Base-by-base conservation (phyloP, 2,113 vertebrate genomes). In the Machaerirhynchus nigripectus region DNA sequence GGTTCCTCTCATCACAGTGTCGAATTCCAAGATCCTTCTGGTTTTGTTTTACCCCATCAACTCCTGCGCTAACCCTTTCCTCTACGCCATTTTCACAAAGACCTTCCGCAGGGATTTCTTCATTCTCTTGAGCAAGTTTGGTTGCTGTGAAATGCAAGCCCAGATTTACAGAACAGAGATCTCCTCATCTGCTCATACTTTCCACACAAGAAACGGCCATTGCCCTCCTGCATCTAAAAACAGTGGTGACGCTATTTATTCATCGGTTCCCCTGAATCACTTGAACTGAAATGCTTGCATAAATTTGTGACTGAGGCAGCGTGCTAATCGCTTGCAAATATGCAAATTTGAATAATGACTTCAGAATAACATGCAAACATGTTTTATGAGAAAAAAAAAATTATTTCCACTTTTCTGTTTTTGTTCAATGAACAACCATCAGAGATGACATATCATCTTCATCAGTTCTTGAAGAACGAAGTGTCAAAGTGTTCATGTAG, bases 21-120 rank as follows among this genome's bases (percentile, higher is more conserved):
- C 99, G 30, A 98, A 99, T 33, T 98, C 99, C 85, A 99, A 99
- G 96, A 98, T 99, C 67, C 98, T 99, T 21, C 97, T 99, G 82
- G 99, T 99, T 49, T 94, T 99, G 60, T 99, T 99, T 90, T 99
- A 99, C 87, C 99, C 99, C 31, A 99, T 99, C 94, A 99, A 99
- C 96, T 99, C 99, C 13, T 99, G 99, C 52, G 98, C 98, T 31
- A 99, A 99, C 92, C 99, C 99, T 13, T 99, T 99, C 94, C 98
- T 99, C 39, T 99, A 99, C 1, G 99, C 99, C 84, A 99, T 99
- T 97, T 99, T 99, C 96, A 99, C 99, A 2, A 99, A 98, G 95
- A 99, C 98, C n/a, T 99, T 99, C 95, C 98, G 99, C 63, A 98
- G 98, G 85, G 99, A 99, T 96, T 99, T 99, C 93, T 99, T 99